Conservation (phyloP, 2,888 invertebrate genomes). For the Petrophora chlorosata region DNA sequence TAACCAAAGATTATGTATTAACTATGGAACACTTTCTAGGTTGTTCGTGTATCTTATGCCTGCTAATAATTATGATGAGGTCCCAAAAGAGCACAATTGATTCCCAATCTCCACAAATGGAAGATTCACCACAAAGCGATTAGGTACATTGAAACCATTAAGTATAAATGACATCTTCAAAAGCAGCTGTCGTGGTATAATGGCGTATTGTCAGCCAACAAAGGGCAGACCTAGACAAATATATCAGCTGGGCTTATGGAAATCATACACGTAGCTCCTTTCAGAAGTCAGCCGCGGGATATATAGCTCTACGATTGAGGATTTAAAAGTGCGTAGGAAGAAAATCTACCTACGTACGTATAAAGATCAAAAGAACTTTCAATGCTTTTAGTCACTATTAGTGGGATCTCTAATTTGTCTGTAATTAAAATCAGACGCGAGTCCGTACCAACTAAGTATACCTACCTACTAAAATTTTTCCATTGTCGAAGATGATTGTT, state of each 20-base stretch:
- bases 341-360: conserved; percentile 16
- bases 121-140: conserved; percentile 14
- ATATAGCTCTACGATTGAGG: conserved; percentile 25
- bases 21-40: too few species aligned
- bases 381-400: neutral
- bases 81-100: too few species aligned
- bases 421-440: neutral
- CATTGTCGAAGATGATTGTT: too few species aligned
- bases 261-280: conserved; percentile 50
- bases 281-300: conserved; percentile 40
- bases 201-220: conserved; percentile 55
- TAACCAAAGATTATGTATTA: too few species aligned
- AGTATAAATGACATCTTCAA: conserved; percentile 35
- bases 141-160: conserved; percentile 20
- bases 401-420: neutral
- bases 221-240: conserved; percentile 63
- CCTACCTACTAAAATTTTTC: too few species aligned
- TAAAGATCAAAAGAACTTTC: conserved; percentile 11
- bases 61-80: too few species aligned
- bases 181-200: conserved; percentile 45
- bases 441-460: too few species aligned
- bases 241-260: conserved; percentile 58
- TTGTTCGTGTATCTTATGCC: too few species aligned
- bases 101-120: conserved; percentile 9
- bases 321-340: conserved; percentile 23